phyloP scores from a whole-genome alignment of 2,888 invertebrate species.

The Amiota mariae region DNA sequence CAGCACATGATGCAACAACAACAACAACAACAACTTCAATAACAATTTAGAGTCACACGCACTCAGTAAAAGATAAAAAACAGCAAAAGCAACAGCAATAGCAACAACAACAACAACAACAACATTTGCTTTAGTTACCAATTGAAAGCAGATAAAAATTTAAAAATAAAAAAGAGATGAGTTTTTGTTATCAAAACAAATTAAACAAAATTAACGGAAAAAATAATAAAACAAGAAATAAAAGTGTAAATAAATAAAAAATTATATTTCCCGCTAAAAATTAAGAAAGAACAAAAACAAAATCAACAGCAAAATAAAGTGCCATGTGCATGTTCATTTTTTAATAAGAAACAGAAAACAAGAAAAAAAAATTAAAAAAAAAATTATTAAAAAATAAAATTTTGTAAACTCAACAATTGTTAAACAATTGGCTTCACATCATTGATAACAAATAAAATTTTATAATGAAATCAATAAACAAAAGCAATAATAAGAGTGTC shows the following conservation, averaged over 20 bases:
- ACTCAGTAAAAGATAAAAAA: slow-evolving; percentile 9
- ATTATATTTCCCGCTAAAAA: slow-evolving; percentile 8
- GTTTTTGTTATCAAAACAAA: slow-evolving; percentile 55
- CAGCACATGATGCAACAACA: slow-evolving; percentile 33
- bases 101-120: neutral
- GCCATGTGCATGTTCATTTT: neutral
- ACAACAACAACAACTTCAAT: slow-evolving; percentile 35
- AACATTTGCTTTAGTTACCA: neutral
- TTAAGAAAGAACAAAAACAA: slow-evolving; percentile 36
- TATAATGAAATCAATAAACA: slow-evolving; percentile 46
- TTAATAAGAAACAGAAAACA: neutral
- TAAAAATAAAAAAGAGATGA: slow-evolving; percentile 47
- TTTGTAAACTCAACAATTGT: slow-evolving; percentile 28
- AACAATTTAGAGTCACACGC: slow-evolving; percentile 46
- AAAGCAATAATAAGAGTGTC: slow-evolving; percentile 36
- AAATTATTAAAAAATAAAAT: slow-evolving; percentile 11
- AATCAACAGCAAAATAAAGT: slow-evolving; percentile 22
- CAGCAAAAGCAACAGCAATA: too few species aligned
- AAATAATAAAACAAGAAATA: slow-evolving; percentile 20
- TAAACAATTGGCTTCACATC: slow-evolving; percentile 17
- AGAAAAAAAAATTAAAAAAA: too few species aligned
- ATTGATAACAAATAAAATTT: slow-evolving; percentile 21
- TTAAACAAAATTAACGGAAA: neutral
- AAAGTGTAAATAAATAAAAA: slow-evolving; percentile 6
- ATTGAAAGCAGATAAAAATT: neutral